Conservation (phyloP, 2,888 invertebrate species). For the Bellardia pandia region DNA sequence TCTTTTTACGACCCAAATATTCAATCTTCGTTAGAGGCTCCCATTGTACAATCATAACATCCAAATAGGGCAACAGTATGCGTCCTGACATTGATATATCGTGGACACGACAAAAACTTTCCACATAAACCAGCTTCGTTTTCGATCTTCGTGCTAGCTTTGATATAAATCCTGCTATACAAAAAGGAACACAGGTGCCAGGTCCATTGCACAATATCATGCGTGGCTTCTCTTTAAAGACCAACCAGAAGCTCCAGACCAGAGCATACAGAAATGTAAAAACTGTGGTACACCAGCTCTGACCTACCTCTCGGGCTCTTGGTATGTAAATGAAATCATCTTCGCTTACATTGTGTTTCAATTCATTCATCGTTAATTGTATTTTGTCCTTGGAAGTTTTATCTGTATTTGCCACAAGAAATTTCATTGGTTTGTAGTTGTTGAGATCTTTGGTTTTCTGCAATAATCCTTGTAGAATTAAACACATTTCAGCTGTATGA, state of each 20-base stretch:
- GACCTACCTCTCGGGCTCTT: conserved; percentile 94
- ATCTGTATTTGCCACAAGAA: conserved; percentile 92
- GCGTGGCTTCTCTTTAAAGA: conserved; percentile 90
- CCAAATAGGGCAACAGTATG: conserved; percentile 92
- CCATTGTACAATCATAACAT: conserved; percentile 97
- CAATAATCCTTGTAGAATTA: conserved; percentile 87
- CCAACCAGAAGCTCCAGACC: conserved; percentile 88
- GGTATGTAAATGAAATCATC: conserved; percentile 87
- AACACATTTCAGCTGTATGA: conserved; percentile 97
- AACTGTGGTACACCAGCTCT: conserved; percentile 92
- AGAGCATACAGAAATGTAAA: conserved; percentile 91
- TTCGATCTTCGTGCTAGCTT: conserved; percentile 88
- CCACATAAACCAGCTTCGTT: conserved; percentile 94
- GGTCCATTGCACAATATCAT: conserved; percentile 97
- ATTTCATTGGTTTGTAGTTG: conserved; percentile 81
- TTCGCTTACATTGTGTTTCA: conserved; percentile 82
- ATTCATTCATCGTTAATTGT: conserved; percentile 84
- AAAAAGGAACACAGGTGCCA: conserved; percentile 97
- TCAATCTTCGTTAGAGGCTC: conserved; percentile 86
- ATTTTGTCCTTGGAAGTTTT: conserved; percentile 90
- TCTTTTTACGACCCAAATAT: conserved; percentile 82
- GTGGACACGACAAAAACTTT: conserved; percentile 97
- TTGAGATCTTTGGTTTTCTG: conserved; percentile 51
- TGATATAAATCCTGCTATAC: conserved; percentile 90
- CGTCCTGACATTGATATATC: conserved; percentile 95